Base-by-base conservation (phyloP, 2,888 invertebrate genomes). In the Eudasyphora cyanicolor region DNA sequence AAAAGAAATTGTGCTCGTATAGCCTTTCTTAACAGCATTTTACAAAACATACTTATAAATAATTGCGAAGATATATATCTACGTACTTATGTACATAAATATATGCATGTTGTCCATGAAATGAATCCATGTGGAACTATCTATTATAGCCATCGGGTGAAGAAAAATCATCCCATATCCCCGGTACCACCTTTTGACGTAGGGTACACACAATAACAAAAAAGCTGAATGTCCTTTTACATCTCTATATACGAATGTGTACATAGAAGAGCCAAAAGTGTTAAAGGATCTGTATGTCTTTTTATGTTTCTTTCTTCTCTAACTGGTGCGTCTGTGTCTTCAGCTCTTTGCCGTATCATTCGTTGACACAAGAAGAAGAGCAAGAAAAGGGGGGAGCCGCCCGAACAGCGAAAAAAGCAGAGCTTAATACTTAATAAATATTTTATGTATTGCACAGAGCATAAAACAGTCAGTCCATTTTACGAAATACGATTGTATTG, bases 221-320 rank as follows among this genome's bases (percentile, higher is more conserved):
- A 45, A 0, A 21, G 24, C 32, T 51, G 64, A 29, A 24, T 64
- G 64, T 32, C 45, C 32, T 51, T 42, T 42, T 10, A 32, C 21
- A 19, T 17, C n/a, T 19, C 29, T 29, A 7, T 19, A n/a, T 71
- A 42, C 8, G 5, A 29, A 5, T 71, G 54, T 51, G 51, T 71
- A 71, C 51, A 32, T 45, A 74, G 49, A 81, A 67, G 67, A 73
- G 75, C 78, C 67, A 42, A 67, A 84, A 81, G 81, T 81, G 77
- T 84, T 84, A 62, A 78, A 84, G 71, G 57, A 84, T 75, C 51
- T 76, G 64, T 35, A 76, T 75, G 27, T 76, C 57, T 75, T 76
- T 73, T 79, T 60, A 45, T 79, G 76, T 42, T 79, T 51, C 71
- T 71, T 54, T 35, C 51, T 49, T 29, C 32, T 51, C 7, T 51